Evolutionary conservation across 2,113 vertebrate species (phyloP).

Genomic region (Cavia aperea): DNA sequence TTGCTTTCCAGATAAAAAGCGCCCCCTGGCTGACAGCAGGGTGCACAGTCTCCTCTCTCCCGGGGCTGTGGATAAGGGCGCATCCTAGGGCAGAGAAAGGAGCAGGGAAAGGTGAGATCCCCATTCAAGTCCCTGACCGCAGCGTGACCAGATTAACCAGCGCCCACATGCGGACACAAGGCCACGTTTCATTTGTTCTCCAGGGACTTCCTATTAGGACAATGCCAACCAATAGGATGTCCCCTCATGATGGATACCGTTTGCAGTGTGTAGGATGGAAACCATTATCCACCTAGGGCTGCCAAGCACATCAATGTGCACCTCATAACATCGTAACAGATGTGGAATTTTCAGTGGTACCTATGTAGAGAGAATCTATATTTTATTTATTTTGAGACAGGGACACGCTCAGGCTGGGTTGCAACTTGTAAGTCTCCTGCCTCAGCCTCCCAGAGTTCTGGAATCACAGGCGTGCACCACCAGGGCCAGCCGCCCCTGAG

Average conservation of each 20-base stretch:
- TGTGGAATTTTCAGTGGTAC: not conserved
- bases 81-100: not conserved
- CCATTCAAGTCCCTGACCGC: not conserved
- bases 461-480: not conserved
- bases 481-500: not conserved
- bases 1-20: not conserved
- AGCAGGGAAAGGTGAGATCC: not conserved
- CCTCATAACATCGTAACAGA: too few relatives aligned
- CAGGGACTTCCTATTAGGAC: not conserved
- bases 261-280: not conserved
- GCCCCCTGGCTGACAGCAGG: not conserved
- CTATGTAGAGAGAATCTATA: not conserved
- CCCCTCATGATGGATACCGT: not conserved
- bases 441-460: not conserved
- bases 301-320: not conserved
- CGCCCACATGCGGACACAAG: accelerated
- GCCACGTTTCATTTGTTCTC: not conserved
- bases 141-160: not conserved
- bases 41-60: not conserved
- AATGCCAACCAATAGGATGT: not conserved
- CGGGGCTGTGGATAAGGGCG: not conserved
- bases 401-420: not conserved
- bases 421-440: not conserved
- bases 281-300: not conserved
- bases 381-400: not conserved